These are phyloP conservation scores for Procapra przewalskii DNA, from an alignment of 2,113 vertebrate genomes.

Conservation along the genomic window DNA sequence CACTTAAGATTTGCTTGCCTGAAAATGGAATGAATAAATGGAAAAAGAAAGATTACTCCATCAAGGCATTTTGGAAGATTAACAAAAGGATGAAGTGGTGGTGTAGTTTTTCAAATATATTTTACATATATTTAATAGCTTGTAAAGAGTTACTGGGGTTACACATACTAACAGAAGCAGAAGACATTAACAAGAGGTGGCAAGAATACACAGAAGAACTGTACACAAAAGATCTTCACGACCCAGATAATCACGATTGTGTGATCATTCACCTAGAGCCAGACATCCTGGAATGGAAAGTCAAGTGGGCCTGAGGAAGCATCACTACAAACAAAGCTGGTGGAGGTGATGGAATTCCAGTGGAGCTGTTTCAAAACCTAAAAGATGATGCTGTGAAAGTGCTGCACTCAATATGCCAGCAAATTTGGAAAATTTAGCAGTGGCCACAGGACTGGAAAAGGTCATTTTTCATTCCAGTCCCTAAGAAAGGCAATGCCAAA, in stretches of 20 bases:
- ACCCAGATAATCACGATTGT: neutral
- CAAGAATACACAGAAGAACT: neutral
- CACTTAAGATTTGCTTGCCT: neutral
- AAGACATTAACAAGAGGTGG: neutral
- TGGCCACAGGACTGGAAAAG: neutral
- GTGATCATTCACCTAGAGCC: neutral
- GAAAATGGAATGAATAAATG: neutral
- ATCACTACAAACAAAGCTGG: neutral
- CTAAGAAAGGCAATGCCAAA: neutral
- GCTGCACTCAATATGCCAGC: neutral
- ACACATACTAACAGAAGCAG: neutral
- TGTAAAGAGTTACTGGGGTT: neutral
- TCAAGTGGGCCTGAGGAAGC: neutral
- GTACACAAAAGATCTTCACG: neutral
- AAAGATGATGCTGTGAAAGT: neutral
- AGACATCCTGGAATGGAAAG: neutral
- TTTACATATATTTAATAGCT: conserved; percentile 17
- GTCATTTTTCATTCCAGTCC: neutral
- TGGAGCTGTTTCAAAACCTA: neutral
- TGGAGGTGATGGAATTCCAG: neutral
- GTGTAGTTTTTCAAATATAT: neutral
- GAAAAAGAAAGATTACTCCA: neutral
- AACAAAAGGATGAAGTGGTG: neutral
- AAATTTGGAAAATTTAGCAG: neutral
- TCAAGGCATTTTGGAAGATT: neutral